phyloP scores from a whole-genome alignment of 2,113 vertebrate species.

The Puntigrus tetrazona region DNA sequence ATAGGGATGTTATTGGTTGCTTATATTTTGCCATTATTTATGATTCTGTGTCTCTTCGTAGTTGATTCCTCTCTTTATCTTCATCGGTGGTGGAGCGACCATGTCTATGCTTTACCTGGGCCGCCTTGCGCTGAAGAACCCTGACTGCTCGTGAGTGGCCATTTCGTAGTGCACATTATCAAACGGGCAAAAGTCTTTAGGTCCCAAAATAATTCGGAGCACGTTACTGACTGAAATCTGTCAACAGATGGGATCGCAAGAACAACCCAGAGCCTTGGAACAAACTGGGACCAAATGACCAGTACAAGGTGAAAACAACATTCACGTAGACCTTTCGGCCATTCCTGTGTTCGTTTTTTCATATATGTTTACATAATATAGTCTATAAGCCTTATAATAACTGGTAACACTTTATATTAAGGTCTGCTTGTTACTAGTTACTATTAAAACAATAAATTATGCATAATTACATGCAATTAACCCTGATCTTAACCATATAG shows the following conservation, averaged over 20 bases:
- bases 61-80: constrained; percentile 92
- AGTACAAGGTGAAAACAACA: constrained; percentile 86
- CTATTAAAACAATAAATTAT: too few relatives aligned
- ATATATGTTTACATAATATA: not conserved
- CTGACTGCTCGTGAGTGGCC: constrained; percentile 84
- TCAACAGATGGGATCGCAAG: constrained; percentile 87
- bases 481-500: too few relatives aligned
- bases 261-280: constrained; percentile 98
- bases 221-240: not conserved
- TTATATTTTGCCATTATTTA: not conserved
- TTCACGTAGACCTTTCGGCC: not conserved
- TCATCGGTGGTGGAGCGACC: constrained; percentile 83
- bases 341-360: not conserved
- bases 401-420: too few relatives aligned
- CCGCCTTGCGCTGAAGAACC: constrained; percentile 85
- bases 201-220: not conserved
- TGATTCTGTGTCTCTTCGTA: constrained; percentile 52
- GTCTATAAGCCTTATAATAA: not conserved
- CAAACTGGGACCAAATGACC: constrained; percentile 80
- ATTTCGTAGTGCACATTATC: not conserved
- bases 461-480: too few relatives aligned
- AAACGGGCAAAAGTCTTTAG: not conserved
- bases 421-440: too few relatives aligned
- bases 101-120: constrained; percentile 81
- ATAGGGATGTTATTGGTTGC: not conserved